Conservation (phyloP, 2,888 invertebrate species). For the Dynastes hyllus region DNA sequence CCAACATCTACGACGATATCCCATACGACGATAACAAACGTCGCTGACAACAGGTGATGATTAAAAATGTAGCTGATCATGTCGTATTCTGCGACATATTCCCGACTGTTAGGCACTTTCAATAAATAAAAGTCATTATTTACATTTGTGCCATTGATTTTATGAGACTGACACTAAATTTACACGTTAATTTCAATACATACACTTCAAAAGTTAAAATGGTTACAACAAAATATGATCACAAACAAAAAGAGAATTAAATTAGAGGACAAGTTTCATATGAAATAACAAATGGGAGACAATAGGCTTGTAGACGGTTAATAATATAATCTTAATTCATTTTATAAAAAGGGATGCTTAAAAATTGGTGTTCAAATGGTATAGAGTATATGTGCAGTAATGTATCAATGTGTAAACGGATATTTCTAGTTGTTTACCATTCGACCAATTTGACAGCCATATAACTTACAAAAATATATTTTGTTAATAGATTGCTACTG, state of each 20-base stretch:
- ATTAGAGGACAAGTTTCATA: slow-evolving; percentile 34
- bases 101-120: slow-evolving; percentile 52
- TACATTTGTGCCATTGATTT: slow-evolving; percentile 60
- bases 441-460: neutral
- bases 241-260: slow-evolving; percentile 17
- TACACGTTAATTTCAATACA: slow-evolving; percentile 48
- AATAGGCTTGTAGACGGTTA: slow-evolving; percentile 6
- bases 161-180: slow-evolving; percentile 58
- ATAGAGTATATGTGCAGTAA: slow-evolving; percentile 39
- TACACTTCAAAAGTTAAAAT: slow-evolving; percentile 51
- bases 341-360: slow-evolving; percentile 31
- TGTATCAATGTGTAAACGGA: slow-evolving; percentile 25
- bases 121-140: slow-evolving; percentile 51
- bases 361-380: slow-evolving; percentile 5
- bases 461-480: slow-evolving; percentile 3
- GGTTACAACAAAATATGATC: slow-evolving; percentile 45
- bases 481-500: slow-evolving; percentile 17
- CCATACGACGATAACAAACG: slow-evolving; percentile 39
- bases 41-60: slow-evolving; percentile 53
- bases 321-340: neutral
- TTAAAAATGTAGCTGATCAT: slow-evolving; percentile 32
- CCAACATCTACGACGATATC: slow-evolving; percentile 40
- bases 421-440: slow-evolving; percentile 21
- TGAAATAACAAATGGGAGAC: slow-evolving; percentile 23
- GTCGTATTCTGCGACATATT: slow-evolving; percentile 41